These are phyloP conservation scores for Orbicella faveolata DNA, from an alignment of 64 coral and sea anemone species.

Conservation along the genomic window DNA sequence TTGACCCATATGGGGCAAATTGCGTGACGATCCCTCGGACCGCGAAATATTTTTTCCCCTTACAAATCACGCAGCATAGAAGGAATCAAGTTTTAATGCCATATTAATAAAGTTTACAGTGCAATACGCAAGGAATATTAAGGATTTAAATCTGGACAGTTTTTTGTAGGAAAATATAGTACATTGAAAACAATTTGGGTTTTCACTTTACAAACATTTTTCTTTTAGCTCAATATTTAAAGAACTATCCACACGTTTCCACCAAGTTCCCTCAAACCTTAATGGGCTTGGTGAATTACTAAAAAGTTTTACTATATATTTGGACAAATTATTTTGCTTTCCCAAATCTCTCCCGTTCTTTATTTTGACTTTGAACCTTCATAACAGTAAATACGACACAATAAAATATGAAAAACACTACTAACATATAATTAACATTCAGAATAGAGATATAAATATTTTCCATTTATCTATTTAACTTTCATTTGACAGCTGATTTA, in stretches of 20 bases:
- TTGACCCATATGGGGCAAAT: too few species aligned
- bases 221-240: too few species aligned
- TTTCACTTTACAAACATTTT: neutral
- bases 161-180: conserved; percentile 3
- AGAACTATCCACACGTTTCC: too few species aligned
- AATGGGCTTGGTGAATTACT: too few species aligned
- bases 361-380: too few species aligned
- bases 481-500: too few species aligned
- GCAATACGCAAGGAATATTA: neutral
- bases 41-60: neutral
- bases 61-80: neutral
- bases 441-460: too few species aligned
- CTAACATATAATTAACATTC: too few species aligned
- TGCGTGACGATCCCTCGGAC: too few species aligned
- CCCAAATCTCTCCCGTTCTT: neutral
- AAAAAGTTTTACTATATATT: neutral
- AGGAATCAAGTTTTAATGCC: neutral
- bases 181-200: neutral
- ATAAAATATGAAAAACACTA: neutral
- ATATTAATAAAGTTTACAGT: neutral
- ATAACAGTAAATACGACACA: neutral
- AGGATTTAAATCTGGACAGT: neutral
- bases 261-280: too few species aligned
- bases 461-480: too few species aligned
- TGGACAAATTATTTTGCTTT: neutral